Evolutionary conservation across 2,797 vertebrate genomes (phyloP), one percentile per base, ranked within the genome.

Genomic region (Pangasius larnaudii): DNA sequence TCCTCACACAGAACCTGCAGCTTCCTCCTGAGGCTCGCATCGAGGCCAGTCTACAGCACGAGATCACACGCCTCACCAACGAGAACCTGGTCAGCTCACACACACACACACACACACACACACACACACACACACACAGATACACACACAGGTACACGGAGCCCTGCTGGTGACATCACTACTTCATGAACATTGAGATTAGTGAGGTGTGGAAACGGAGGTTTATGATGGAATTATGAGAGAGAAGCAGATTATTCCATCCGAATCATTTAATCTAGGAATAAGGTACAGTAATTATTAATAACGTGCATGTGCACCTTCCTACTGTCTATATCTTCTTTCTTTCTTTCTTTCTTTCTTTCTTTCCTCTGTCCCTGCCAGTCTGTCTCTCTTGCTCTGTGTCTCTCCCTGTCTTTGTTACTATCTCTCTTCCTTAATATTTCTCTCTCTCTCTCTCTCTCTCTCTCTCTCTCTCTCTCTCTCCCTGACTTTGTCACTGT

Each of bases 51-150:
- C 96, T 99, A n/a, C 97, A 98, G 93, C 97, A 97, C 90, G 98
- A 99, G 94, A 96, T 99, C 88, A 97, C 97, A 0, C 95, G 98
- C 7, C 97, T 99, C 89, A 98, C 98, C 90, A 97, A 96, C 13
- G 98, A 99, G 93, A 99, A 99, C 91, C 96, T 99, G 97, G 98
- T 99, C 93, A 96, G 96, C n/a, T 99, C 95, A 99, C 98, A 1
- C 95, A 88, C 75, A 49, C 27, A 42, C n/a, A 33, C n/a, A 78
- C 27, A 53, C 46, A 77, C 14, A 18, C 5, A 77, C 27, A 89
- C 69, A 46, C 33, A 30, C 19, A 53, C 30, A 84, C 83, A 69
- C 42, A 56, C 49, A 36, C 83, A 69, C 42, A 56, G 30, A 36
- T 36, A 27, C 22, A 24, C 39, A 83, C 59, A 83, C 59, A 65